These are phyloP conservation scores for Meriones unguiculatus DNA, from an alignment of 2,113 vertebrate genomes.

Conservation along the genomic window DNA sequence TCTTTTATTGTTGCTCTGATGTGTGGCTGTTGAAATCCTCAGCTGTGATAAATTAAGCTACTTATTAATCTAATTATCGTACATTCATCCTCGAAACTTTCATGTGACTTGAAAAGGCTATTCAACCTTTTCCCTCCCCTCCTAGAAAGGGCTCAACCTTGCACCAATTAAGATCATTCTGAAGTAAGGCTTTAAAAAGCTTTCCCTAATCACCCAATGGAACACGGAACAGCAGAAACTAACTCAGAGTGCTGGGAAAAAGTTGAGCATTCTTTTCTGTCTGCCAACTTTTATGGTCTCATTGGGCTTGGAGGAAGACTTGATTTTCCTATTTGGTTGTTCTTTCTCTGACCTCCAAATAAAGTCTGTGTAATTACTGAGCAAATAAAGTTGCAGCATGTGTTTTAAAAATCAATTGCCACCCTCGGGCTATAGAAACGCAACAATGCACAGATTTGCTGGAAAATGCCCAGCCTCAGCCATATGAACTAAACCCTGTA, in stretches of 20 bases:
- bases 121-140: constrained; percentile 93
- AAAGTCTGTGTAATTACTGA: constrained; percentile 83
- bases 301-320: constrained; percentile 81
- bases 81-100: constrained; percentile 99
- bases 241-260: constrained; percentile 89
- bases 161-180: constrained; percentile 97
- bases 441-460: constrained; percentile 79
- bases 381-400: constrained; percentile 80
- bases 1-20: constrained; percentile 95
- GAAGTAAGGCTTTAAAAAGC: constrained; percentile 93
- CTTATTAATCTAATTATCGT: constrained; percentile 99
- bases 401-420: constrained; percentile 80
- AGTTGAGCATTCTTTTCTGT: constrained; percentile 88
- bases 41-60: constrained; percentile 99
- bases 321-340: constrained; percentile 83
- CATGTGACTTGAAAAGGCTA: constrained; percentile 98
- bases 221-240: constrained; percentile 88
- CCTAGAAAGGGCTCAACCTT: constrained; percentile 93
- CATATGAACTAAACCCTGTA: constrained; percentile 73
- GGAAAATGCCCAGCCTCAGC: constrained; percentile 71
- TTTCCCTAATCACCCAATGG: constrained; percentile 90
- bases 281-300: constrained; percentile 84
- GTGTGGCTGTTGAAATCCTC: constrained; percentile 98
- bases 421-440: constrained; percentile 76
- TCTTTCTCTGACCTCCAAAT: constrained; percentile 81